Conservation (phyloP, 2,888 invertebrate species). For the Celastrina argiolus region DNA sequence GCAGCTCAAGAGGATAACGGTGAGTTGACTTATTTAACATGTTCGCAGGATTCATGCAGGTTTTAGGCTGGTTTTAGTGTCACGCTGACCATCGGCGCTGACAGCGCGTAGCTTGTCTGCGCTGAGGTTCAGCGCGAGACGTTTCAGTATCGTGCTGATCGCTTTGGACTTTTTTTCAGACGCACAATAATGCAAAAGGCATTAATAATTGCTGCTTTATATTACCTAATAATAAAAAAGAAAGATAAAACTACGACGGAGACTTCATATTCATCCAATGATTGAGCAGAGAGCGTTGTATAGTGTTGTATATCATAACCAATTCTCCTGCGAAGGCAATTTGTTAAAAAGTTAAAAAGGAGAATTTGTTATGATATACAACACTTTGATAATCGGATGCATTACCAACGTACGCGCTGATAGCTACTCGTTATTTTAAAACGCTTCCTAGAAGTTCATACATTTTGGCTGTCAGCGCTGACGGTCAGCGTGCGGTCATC, state of each 20-base stretch:
- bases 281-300: slow-evolving; percentile 5
- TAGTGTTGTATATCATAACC: too few relatives aligned
- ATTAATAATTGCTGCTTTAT: neutral
- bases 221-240: neutral
- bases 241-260: neutral
- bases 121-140: neutral
- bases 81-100: too few relatives aligned
- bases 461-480: slow-evolving; percentile 26
- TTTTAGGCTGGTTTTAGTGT: too few relatives aligned
- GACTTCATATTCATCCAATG: slow-evolving; percentile 15
- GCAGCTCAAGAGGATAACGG: slow-evolving; percentile 88
- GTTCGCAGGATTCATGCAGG: too few relatives aligned
- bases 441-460: slow-evolving; percentile 30
- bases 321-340: too few relatives aligned
- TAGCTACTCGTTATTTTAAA: slow-evolving; percentile 27
- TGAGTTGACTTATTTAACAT: slow-evolving; percentile 51
- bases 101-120: too few relatives aligned
- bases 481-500: slow-evolving; percentile 24
- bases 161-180: neutral
- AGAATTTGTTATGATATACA: slow-evolving; percentile 34
- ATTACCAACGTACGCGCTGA: slow-evolving; percentile 26
- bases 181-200: neutral
- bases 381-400: slow-evolving; percentile 32
- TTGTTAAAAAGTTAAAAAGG: too few relatives aligned
- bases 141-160: slow-evolving; percentile 1